A percentile compares a stretch with the other conserved stretches of the same genome.
Evolutionary conservation across 2,888 invertebrate genomes (phyloP).

Genomic region (Oligia fasciuncula): DNA sequence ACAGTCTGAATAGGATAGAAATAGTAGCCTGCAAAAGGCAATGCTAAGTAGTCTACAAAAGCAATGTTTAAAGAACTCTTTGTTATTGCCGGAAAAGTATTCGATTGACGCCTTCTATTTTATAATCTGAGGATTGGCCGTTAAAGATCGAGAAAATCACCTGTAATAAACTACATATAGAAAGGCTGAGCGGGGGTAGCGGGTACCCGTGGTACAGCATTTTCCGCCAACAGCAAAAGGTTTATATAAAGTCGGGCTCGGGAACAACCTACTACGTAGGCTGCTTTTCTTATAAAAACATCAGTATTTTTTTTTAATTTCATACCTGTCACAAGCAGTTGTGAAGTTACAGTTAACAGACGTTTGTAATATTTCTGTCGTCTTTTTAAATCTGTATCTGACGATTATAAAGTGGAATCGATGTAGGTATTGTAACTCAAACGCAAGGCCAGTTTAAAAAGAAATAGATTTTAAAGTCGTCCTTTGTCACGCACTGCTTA

Average conservation of each 20-base stretch:
- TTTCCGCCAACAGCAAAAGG: neutral
- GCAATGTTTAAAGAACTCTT: neutral
- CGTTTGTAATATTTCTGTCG: neutral
- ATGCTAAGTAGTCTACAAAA: neutral
- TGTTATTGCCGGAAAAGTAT: neutral
- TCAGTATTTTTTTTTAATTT: neutral
- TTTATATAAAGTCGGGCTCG: too few relatives aligned
- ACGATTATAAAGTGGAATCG: conserved; percentile 15
- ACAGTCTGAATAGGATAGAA: neutral
- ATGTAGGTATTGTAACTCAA: neutral
- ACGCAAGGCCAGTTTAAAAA: conserved; percentile 30
- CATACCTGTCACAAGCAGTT: neutral
- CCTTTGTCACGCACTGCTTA: conserved; percentile 35
- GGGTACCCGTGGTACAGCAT: neutral
- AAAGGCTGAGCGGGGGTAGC: neutral
- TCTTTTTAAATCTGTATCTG: neutral
- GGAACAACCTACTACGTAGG: too few relatives aligned
- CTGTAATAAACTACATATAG: neutral
- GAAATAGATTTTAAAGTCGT: conserved; percentile 39
- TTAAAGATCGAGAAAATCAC: neutral
- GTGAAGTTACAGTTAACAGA: neutral
- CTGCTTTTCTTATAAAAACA: neutral
- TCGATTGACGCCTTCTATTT: too few relatives aligned
- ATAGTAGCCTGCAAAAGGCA: neutral
- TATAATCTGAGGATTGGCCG: too few relatives aligned